phyloP scores from a whole-genome alignment of 2,113 vertebrate species.

The Hydropotes inermis region DNA sequence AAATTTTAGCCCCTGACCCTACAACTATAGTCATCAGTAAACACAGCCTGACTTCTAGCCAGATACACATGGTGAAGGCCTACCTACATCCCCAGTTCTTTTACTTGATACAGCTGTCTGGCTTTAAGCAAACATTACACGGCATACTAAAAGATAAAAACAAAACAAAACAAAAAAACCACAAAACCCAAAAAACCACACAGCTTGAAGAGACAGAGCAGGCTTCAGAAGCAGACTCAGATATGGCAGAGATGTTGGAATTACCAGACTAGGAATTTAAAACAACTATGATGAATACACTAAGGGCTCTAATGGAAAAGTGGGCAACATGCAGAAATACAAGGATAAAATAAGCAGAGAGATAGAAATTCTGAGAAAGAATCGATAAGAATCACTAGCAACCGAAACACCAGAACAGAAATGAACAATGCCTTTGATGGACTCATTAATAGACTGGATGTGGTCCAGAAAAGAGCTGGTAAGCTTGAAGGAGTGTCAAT shows the following conservation, averaged over 20 bases:
- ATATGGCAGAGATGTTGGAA: neutral
- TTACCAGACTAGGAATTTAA: neutral
- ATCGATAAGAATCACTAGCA: neutral
- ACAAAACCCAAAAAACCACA: neutral
- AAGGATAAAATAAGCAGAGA: neutral
- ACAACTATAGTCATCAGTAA: neutral
- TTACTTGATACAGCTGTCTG: neutral
- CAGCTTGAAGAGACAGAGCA: neutral
- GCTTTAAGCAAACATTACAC: neutral
- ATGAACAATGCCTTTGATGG: neutral
- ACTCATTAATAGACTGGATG: neutral
- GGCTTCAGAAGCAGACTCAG: neutral
- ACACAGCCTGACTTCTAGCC: neutral
- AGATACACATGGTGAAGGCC: neutral
- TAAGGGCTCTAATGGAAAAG: neutral
- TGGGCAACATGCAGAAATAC: neutral
- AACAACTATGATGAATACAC: neutral
- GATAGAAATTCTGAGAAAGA: neutral
- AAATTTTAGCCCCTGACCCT: neutral
- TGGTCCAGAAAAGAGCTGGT: neutral
- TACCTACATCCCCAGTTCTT: neutral
- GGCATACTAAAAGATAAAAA: neutral
- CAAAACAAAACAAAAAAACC: neutral
- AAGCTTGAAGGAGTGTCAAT: neutral
- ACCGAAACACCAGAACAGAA: neutral